Base-by-base conservation (phyloP, 1,140 invertebrate genomes). In the Drosophila paulistorum region DNA sequence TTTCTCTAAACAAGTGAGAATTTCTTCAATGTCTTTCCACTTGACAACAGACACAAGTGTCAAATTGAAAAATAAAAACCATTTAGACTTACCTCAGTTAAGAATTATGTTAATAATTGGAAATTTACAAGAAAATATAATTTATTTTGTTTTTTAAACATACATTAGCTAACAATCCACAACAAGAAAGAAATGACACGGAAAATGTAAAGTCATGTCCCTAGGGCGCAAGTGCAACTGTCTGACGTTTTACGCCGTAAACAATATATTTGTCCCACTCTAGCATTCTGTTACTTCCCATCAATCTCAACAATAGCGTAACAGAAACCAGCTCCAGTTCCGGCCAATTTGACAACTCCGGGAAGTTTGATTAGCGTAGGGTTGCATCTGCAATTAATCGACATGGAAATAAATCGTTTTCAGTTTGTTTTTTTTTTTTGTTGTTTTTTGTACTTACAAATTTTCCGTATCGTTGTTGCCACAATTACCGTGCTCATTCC, bases 401-500 rank as follows among this genome's bases (percentile, higher is more conserved):
- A 57, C 10, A 42, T 30, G n/a, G 20, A 14, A 64, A 61, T 51
- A 20, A 64, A 59, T 33, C n/a, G n/a, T 65, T 10, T 13, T 5
- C 3, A 0, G 37, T 13, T 39, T n/a, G n/a, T n/a, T 13, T 13
- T 39, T 39, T 0, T 13, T 11, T 13, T 5, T 5, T 39, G 10
- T 13, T 17, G 17, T 17, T 17, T 39, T 39, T 39, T 2, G 37
- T 5, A 6, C 45, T 51, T 23, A 51, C 45, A 23, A 23, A 20
- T 51, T 51, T n/a, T 51, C 17, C 17, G 93, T 94, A 57, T 93
- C 92, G 41, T 95, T 95, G 72, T 95, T 96, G 69, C 96, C 97
- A 91, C 96, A 97, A 83, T 96, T 97, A 23, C 96, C 95, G 93
- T 98, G 97, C 79, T 98, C 97, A 93, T 98, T 98, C 97, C 97